These are phyloP conservation scores for Champsocephalus gunnari DNA, from an alignment of 2,797 vertebrate genomes.

Conservation along the genomic window DNA sequence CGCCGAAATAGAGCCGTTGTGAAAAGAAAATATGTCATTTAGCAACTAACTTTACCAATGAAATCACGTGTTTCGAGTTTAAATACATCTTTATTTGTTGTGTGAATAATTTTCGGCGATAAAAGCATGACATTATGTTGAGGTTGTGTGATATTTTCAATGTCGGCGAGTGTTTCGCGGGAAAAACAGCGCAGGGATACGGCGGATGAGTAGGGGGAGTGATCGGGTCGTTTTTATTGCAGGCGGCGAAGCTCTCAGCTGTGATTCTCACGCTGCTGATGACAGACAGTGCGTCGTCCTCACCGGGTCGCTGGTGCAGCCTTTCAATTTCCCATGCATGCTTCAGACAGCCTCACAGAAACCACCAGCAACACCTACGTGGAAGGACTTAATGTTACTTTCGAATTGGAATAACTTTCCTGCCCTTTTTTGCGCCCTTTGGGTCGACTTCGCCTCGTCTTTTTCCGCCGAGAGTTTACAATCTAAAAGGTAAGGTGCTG, in stretches of 20 bases:
- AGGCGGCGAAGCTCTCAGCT: slow-evolving; percentile 47
- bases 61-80: fast-evolving
- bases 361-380: slow-evolving; percentile 40
- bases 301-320: slow-evolving; percentile 32
- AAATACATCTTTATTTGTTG: fast-evolving
- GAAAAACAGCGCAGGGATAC: slow-evolving; percentile 70
- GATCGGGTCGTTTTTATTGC: slow-evolving; percentile 62
- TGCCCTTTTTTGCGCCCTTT: slow-evolving; percentile 36
- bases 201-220: neutral
- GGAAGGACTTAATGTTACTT: slow-evolving; percentile 74
- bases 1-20: slow-evolving; percentile 46
- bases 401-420: slow-evolving; percentile 74
- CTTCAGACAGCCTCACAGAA: slow-evolving; percentile 26
- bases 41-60: fast-evolving
- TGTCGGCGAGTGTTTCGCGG: slow-evolving; percentile 64
- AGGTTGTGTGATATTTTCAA: neutral
- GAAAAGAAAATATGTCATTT: neutral
- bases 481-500: slow-evolving; percentile 64
- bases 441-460: slow-evolving; percentile 23
- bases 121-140: fast-evolving
- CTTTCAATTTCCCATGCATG: slow-evolving; percentile 41
- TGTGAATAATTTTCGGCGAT: fast-evolving
- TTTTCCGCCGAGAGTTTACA: slow-evolving; percentile 36
- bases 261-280: slow-evolving; percentile 72
- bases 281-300: slow-evolving; percentile 43